Percentiles rank a stretch among this genome's conserved stretches.
phyloP scores from a whole-genome alignment of 2,113 vertebrate genomes.

The Hiodon alosoides region DNA sequence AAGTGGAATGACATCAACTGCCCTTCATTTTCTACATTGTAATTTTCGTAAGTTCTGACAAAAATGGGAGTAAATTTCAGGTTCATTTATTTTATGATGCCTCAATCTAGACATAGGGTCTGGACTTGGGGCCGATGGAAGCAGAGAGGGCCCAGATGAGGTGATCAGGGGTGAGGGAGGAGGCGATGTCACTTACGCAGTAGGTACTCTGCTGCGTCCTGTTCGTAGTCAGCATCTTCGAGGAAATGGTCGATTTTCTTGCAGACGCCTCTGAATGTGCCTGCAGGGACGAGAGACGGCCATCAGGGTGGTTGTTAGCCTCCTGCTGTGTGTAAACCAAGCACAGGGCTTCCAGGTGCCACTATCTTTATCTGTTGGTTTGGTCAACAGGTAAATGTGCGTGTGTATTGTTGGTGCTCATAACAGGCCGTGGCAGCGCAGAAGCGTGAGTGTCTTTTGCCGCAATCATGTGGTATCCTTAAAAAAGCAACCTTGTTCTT shows the following conservation, averaged over 20 bases:
- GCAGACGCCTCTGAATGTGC: slow-evolving; percentile 88
- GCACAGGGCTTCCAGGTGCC: background rate
- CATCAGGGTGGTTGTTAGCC: slow-evolving; percentile 9
- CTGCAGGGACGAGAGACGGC: slow-evolving; percentile 54
- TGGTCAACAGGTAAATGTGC: background rate
- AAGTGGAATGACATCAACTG: too few species aligned
- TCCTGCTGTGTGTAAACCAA: background rate
- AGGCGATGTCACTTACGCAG: slow-evolving; percentile 69
- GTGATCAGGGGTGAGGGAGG: background rate
- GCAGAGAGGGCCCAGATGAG: background rate
- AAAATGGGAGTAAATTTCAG: too few species aligned
- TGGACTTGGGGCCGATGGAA: background rate
- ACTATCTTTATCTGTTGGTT: too few species aligned
- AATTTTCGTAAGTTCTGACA: too few species aligned
- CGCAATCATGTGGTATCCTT: too few species aligned
- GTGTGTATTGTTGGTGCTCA: too few species aligned
- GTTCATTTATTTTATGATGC: too few species aligned
- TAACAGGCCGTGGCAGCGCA: too few species aligned
- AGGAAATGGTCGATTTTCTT: slow-evolving; percentile 97
- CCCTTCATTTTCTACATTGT: too few species aligned
- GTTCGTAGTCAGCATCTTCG: slow-evolving; percentile 90
- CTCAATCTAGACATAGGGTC: too few species aligned
- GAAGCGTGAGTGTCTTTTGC: too few species aligned
- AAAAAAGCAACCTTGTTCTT: too few species aligned
- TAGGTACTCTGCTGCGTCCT: slow-evolving; percentile 91